Conservation (phyloP, 2,888 invertebrate genomes). For the Oegoconia quadripuncta region DNA sequence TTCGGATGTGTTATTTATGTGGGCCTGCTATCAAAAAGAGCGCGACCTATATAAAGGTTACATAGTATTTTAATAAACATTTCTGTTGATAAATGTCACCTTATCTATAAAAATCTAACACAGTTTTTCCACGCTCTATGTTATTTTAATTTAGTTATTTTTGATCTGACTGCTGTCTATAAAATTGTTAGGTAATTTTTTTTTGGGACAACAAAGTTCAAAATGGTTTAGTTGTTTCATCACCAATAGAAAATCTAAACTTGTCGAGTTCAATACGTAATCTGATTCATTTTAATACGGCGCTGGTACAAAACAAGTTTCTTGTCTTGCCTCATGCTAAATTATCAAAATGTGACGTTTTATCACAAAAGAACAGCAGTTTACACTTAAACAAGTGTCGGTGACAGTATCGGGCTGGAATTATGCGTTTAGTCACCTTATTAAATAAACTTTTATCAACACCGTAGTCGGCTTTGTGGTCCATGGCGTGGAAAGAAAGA, state of each 20-base stretch:
- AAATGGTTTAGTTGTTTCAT: background rate
- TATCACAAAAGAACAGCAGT: slow-evolving; percentile 72
- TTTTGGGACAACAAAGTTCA: background rate
- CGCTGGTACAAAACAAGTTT: slow-evolving; percentile 44
- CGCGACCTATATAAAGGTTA: slow-evolving; percentile 4
- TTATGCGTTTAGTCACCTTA: slow-evolving; percentile 68
- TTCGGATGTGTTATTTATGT: slow-evolving; percentile 20
- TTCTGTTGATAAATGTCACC: slow-evolving; percentile 18
- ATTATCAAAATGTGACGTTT: slow-evolving; percentile 73
- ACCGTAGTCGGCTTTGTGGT: slow-evolving; percentile 26
- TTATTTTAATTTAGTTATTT: slow-evolving; percentile 5
- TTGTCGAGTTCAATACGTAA: slow-evolving; percentile 39
- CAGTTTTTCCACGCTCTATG: slow-evolving; percentile 11
- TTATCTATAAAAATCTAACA: slow-evolving; percentile 26
- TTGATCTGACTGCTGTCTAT: background rate
- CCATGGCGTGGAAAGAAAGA: slow-evolving; percentile 22
- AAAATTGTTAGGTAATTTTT: background rate
- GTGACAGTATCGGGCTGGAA: slow-evolving; percentile 51
- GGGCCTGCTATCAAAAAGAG: slow-evolving; percentile 18
- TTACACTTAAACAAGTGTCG: slow-evolving; percentile 76
- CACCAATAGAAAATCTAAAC: slow-evolving; percentile 16
- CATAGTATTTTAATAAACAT: slow-evolving; percentile 21
- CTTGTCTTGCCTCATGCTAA: slow-evolving; percentile 45
- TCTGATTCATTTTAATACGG: slow-evolving; percentile 42
- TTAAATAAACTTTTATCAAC: slow-evolving; percentile 69